Evolutionary conservation across 1,140 invertebrate species (phyloP), one percentile per base, ranked within the genome.

Genomic region (Dolichoris vasculosae): DNA sequence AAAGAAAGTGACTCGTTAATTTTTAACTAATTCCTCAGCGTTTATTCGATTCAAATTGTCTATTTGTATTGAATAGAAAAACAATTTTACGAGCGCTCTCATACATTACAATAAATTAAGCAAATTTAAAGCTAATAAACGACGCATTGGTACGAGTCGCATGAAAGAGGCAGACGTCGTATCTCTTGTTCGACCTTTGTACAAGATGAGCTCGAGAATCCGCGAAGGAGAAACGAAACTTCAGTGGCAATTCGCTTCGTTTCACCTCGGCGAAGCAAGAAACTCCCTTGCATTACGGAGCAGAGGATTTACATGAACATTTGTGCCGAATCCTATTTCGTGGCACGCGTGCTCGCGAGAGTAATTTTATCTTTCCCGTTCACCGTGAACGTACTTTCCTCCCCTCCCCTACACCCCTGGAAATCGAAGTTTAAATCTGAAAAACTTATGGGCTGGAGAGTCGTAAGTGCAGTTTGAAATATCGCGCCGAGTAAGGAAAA

Each of bases 391-490:
- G 67, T 55, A 30, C 30, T 30, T 20, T 55, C 30, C 69, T 38
- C 20, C 26, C 0, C 23, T 30, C 69, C 32, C 11, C 48, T n/a
- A n/a, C n/a, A n/a, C n/a, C n/a, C 6, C 20, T 30, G 4, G 26
- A 43, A 80, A 85, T 73, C 77, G 48, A 85, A 80, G 48, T 46
- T 80, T 80, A 75, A 85, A 85, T 80, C 67, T 76, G 78, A 85
- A 82, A 75, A 85, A 85, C 78, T 76, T 85, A 76, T 64, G 51
- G 26, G 67, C 46, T 35, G 2, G 6, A 32, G 13, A 35, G 71
- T 20, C 13, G 64, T 80, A 85, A 85, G 78, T 82, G 40, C 78
- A 81, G 13, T 64, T 73, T 81, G 38, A 81, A 64, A 64, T 85
- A 80, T 80, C 55, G 35, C 40, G 26, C 46, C 13, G 40, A n/a